Evolutionary conservation across 1,140 invertebrate genomes (phyloP).

Genomic region (Ylistrum balloti): DNA sequence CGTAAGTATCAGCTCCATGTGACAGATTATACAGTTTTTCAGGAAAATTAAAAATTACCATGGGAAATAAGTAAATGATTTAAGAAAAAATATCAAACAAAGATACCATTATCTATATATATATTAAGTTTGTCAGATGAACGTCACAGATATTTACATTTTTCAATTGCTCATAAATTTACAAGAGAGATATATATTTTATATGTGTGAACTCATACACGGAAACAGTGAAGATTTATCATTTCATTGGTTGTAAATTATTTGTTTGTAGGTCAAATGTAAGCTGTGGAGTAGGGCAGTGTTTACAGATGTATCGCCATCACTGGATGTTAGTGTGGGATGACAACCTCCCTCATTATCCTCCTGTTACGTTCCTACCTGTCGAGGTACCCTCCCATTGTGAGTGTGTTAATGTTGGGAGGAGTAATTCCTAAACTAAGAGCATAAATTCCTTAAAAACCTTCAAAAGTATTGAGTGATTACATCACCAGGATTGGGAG

Average conservation of each 20-base stretch:
- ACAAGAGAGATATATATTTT: no score
- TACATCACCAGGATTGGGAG: no score
- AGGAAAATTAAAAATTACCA: not conserved
- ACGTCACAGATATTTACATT: no score
- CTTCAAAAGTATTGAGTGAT: not conserved
- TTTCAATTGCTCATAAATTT: no score
- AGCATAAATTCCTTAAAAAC: no score
- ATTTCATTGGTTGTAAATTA: not conserved
- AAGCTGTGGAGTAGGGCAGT: constrained; percentile 64
- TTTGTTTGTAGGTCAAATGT: constrained; percentile 57
- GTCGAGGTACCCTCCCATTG: constrained; percentile 71
- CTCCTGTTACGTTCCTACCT: constrained; percentile 68
- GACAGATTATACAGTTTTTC: not conserved
- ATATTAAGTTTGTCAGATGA: no score
- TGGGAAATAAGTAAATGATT: no score
- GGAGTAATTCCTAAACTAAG: not conserved
- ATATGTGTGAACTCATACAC: no score
- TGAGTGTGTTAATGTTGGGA: constrained; percentile 69
- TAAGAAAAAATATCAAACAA: no score
- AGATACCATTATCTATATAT: no score
- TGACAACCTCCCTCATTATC: constrained; percentile 64
- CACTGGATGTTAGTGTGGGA: constrained; percentile 72
- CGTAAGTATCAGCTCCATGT: constrained; percentile 53
- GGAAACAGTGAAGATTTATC: not conserved
- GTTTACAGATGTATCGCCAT: constrained; percentile 70